Evolutionary conservation across 2,113 vertebrate species (phyloP).

Genomic region (Phoxinus phoxinus): DNA sequence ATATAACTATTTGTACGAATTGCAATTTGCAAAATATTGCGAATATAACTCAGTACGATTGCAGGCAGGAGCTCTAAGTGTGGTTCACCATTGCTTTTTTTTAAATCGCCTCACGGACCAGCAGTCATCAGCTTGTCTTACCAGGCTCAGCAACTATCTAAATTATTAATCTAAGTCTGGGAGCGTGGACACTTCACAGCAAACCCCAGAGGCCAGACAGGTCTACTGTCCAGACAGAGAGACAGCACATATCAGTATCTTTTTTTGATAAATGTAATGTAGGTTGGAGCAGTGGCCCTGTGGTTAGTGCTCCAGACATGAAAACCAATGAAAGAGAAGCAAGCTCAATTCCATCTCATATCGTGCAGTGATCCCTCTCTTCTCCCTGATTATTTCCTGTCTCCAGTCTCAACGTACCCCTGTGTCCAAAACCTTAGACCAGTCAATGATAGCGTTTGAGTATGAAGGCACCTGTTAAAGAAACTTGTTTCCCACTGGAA

Average conservation of each 20-base stretch:
- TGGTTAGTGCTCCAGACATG: constrained; percentile 7
- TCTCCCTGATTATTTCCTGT: not conserved
- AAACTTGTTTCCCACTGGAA: not conserved
- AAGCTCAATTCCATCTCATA: constrained; percentile 14
- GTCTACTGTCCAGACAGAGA: constrained; percentile 33
- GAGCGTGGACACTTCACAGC: not conserved
- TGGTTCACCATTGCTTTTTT: constrained; percentile 51
- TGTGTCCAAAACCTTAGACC: not conserved
- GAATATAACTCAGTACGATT: not conserved
- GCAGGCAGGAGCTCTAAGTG: constrained; percentile 24
- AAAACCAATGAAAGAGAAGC: not conserved
- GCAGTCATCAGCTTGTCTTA: constrained; percentile 58
- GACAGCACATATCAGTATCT: constrained; percentile 6
- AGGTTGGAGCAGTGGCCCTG: not conserved
- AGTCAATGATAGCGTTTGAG: not conserved
- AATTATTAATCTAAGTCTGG: constrained; percentile 52
- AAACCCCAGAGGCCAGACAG: constrained; percentile 38
- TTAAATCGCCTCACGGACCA: constrained; percentile 40
- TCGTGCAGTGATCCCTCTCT: not conserved
- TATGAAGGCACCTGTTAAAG: not conserved
- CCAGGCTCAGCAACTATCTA: constrained; percentile 49
- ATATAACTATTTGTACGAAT: too few species aligned
- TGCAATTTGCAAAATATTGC: too few species aligned
- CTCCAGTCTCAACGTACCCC: not conserved
- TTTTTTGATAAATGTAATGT: constrained; percentile 4